Evolutionary conservation across 1,140 invertebrate species (phyloP).

Genomic region (Tetranychus urticae): DNA sequence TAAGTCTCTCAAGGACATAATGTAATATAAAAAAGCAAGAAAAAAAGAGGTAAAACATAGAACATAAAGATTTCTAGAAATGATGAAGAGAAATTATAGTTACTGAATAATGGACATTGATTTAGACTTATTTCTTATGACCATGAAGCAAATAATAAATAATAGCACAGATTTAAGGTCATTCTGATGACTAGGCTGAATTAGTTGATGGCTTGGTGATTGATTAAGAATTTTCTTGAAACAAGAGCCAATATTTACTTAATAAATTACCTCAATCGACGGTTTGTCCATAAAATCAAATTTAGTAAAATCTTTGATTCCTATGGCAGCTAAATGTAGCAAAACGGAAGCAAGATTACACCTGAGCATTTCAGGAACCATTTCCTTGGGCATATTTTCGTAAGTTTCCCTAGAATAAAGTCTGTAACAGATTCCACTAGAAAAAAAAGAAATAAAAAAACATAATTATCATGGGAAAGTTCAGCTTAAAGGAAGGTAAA

Average conservation of each 20-base stretch:
- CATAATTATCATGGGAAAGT: background rate
- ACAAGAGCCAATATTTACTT: background rate
- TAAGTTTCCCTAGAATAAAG: constrained; percentile 31
- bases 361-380: constrained; percentile 62
- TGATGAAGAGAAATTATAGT: too few relatives aligned
- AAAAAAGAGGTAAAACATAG: too few relatives aligned
- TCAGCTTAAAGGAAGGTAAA: background rate
- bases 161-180: too few relatives aligned
- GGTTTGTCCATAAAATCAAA: constrained; percentile 86
- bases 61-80: too few relatives aligned
- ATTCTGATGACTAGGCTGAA: too few relatives aligned
- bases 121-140: too few relatives aligned
- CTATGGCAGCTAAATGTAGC: constrained; percentile 58
- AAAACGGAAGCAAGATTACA: constrained; percentile 47
- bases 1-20: too few relatives aligned
- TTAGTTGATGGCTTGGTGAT: too few relatives aligned
- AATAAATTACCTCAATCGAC: constrained; percentile 27
- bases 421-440: constrained; percentile 23
- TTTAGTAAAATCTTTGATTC: constrained; percentile 42
- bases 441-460: constrained; percentile 7
- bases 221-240: too few relatives aligned
- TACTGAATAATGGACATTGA: too few relatives aligned
- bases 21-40: too few relatives aligned
- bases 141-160: too few relatives aligned
- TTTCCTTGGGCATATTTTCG: constrained; percentile 37